Percentiles rank a stretch among this genome's conserved stretches.
Conservation (phyloP, 2,888 invertebrate genomes). For the Pristionchus exspectatus region DNA sequence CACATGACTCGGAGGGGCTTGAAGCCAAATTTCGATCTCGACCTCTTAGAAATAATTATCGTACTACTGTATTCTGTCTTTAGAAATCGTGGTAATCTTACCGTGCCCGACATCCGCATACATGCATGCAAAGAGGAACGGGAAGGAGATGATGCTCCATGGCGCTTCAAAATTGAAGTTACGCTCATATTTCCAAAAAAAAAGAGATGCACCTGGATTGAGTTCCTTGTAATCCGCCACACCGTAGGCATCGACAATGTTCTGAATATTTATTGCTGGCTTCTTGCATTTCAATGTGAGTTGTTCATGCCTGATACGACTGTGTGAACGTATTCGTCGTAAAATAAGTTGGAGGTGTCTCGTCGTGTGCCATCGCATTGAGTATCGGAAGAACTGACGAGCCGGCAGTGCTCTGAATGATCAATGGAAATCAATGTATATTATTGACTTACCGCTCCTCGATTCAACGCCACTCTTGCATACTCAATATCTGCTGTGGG, state of each 20-base stretch:
- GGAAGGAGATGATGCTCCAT: conserved; percentile 97
- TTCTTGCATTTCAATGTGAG: neutral
- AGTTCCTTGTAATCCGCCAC: conserved; percentile 48
- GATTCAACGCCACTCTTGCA: conserved; percentile 89
- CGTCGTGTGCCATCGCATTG: conserved; percentile 89
- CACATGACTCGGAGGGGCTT: no score
- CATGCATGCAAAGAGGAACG: conserved; percentile 97
- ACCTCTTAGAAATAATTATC: no score
- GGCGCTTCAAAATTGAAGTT: no score
- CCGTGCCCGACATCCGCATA: conserved; percentile 98
- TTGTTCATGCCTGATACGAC: conserved; percentile 87
- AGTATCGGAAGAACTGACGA: conserved; percentile 96
- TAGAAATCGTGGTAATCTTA: no score
- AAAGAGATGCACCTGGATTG: conserved; percentile 55
- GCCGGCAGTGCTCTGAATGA: conserved; percentile 89
- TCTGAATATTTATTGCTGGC: no score
- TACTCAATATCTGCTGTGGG: conserved; percentile 91
- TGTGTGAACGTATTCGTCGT: conserved; percentile 95
- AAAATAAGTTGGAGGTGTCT: conserved; percentile 94
- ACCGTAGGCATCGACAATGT: conserved; percentile 50
- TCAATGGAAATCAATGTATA: neutral
- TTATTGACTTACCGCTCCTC: conserved; percentile 95
- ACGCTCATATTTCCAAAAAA: no score
- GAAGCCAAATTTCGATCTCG: no score
- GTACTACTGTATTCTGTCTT: no score